A percentile compares a stretch with the other conserved stretches of the same genome.
Evolutionary conservation across 2,888 invertebrate genomes (phyloP).

Genomic region (Scaeva pyrastri): DNA sequence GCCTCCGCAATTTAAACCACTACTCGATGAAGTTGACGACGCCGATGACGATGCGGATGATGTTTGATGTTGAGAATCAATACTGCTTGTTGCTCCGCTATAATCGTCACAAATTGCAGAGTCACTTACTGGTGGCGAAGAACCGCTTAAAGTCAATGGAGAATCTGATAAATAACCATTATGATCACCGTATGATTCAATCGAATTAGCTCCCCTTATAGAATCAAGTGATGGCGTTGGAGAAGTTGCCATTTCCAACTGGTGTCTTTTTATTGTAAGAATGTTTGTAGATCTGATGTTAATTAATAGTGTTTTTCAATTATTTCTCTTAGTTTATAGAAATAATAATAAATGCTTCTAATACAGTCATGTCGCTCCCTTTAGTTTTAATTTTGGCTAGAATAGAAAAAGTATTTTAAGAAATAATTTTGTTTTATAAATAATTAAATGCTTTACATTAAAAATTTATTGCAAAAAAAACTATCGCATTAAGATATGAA

Average conservation of each 20-base stretch:
- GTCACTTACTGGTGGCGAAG: slow-evolving; percentile 93
- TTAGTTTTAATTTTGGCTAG: slow-evolving; percentile 9
- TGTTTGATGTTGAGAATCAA: slow-evolving; percentile 82
- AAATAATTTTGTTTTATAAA: background rate
- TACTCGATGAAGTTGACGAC: slow-evolving; percentile 82
- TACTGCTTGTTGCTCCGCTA: slow-evolving; percentile 79
- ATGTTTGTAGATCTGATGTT: background rate
- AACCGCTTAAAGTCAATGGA: slow-evolving; percentile 93
- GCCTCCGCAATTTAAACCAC: slow-evolving; percentile 86
- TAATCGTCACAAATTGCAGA: slow-evolving; percentile 92
- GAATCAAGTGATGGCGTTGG: slow-evolving; percentile 96
- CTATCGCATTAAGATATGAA: too few relatives aligned
- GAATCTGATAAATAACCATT: slow-evolving; percentile 91
- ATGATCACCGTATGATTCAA: slow-evolving; percentile 93
- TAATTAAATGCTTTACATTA: background rate
- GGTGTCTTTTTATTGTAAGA: slow-evolving; percentile 8
- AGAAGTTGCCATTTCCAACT: slow-evolving; percentile 91
- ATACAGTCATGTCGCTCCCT: slow-evolving; percentile 42
- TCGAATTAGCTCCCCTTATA: slow-evolving; percentile 93
- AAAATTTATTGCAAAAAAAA: too few relatives aligned
- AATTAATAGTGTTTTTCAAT: background rate
- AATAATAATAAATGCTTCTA: slow-evolving; percentile 1
- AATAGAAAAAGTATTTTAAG: background rate
- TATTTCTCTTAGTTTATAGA: slow-evolving; percentile 22
- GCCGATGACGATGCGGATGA: slow-evolving; percentile 82